A percentile compares a stretch with the other conserved stretches of the same genome.
phyloP scores from a whole-genome alignment of 1,140 invertebrate genomes.

The Cheumatopsyche charites region DNA sequence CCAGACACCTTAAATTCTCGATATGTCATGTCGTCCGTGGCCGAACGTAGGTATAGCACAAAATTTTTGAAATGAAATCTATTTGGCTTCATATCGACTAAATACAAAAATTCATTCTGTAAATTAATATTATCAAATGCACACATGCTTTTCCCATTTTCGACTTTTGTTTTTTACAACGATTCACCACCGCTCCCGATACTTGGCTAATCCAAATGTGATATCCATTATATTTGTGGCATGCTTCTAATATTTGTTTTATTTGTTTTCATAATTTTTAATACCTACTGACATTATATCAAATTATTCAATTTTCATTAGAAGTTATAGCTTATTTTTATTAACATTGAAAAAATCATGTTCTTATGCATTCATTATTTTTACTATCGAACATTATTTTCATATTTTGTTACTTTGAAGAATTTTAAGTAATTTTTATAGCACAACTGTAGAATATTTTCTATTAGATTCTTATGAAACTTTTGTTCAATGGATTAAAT shows the following conservation, averaged over 20 bases:
- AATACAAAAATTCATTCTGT: constrained; percentile 31
- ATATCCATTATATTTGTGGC: constrained; percentile 44
- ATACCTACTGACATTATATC: too few relatives aligned
- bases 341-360: too few relatives aligned
- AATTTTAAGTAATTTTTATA: too few relatives aligned
- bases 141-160: constrained; percentile 44
- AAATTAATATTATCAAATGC: constrained; percentile 42
- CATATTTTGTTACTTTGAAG: too few relatives aligned
- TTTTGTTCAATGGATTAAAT: too few relatives aligned
- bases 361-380: too few relatives aligned
- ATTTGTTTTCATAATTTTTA: constrained; percentile 1
- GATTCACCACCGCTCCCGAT: constrained; percentile 23
- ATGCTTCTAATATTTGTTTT: constrained; percentile 36
- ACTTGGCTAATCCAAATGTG: constrained; percentile 33
- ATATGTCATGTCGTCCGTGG: constrained; percentile 38
- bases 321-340: too few relatives aligned
- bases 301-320: too few relatives aligned
- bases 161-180: constrained; percentile 23
- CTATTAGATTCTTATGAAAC: too few relatives aligned
- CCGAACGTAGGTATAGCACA: constrained; percentile 45
- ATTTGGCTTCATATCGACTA: constrained; percentile 21
- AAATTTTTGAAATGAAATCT: constrained; percentile 9
- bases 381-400: too few relatives aligned
- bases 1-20: constrained; percentile 44
- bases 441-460: too few relatives aligned